These are phyloP conservation scores for Nemotelus nigrinus DNA, from an alignment of 2,888 invertebrate genomes.

Conservation along the genomic window DNA sequence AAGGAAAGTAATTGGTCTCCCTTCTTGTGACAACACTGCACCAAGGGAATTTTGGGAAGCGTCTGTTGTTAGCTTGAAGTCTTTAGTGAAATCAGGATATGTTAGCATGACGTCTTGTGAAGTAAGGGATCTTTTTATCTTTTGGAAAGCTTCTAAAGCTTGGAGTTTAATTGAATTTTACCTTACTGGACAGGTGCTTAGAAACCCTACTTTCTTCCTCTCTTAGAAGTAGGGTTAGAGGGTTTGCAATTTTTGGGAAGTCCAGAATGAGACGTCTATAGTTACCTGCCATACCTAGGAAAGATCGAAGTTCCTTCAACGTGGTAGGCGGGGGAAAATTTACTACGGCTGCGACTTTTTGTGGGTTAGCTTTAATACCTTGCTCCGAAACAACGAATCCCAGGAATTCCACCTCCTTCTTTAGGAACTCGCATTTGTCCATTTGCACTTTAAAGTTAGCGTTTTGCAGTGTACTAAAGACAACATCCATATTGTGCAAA, in stretches of 20 bases:
- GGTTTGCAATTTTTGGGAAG: constrained; percentile 20
- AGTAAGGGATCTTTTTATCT: constrained; percentile 5
- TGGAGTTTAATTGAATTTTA: constrained; percentile 10
- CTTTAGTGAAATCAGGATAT: constrained; percentile 5
- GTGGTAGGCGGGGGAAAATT: constrained; percentile 8
- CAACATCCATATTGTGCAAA: constrained; percentile 20
- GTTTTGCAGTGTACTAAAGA: constrained; percentile 48
- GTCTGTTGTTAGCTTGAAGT: constrained; percentile 29
- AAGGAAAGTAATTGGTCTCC: not conserved
- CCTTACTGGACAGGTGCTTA: constrained; percentile 14
- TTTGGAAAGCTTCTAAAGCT: constrained; percentile 23
- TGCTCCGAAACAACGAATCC: constrained; percentile 55
- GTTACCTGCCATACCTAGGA: constrained; percentile 18
- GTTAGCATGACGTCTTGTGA: constrained; percentile 22
- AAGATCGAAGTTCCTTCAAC: constrained; percentile 7
- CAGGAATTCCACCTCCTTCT: constrained; percentile 56
- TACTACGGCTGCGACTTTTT: constrained; percentile 15
- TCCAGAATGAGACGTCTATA: constrained; percentile 22
- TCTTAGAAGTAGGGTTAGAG: constrained; percentile 26
- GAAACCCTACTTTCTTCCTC: constrained; percentile 20
- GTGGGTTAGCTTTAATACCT: constrained; percentile 54
- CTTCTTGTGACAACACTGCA: not conserved
- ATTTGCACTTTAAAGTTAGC: constrained; percentile 54
- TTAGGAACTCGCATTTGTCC: constrained; percentile 56
- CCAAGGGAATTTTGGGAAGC: constrained; percentile 17